Base-by-base conservation (phyloP, 2,888 invertebrate species). In the Tetragnatha montana region DNA sequence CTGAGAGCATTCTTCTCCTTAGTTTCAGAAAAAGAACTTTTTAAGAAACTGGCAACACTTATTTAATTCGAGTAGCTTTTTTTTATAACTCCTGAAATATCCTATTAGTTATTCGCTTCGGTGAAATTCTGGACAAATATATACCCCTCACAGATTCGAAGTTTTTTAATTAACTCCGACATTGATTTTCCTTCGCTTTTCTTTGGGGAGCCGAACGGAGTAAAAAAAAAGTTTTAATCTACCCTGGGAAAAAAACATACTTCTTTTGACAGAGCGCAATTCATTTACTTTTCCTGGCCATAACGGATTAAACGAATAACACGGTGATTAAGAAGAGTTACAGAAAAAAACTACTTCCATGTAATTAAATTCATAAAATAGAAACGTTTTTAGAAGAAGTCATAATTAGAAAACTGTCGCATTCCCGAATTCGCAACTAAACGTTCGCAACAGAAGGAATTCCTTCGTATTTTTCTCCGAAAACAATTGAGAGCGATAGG, bases 351-450 rank as follows among this genome's bases (percentile, higher is more conserved):
- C 60, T 73, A 8, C 60, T 79, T 79, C 79, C 60, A 73, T 71
- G 79, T 86, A 79, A 86, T 86, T 86, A 73, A 86, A 79, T 86
- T 79, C 73, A 8, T 70, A 70, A 71, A 79, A 76, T 76, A 47
- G 19, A 86, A 51, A 22, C 17, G 21, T 79, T 79, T 79, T 79
- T 19, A 71, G 71, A 21, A 10, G 17, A 50, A 50, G 50, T 49
- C 76, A 50, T 49, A 49, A 50, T 50, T n/a, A 21, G 50, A 76
- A 19, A 76, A 76, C 49, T 50, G 50, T 47, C 49, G 50, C 60
- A 10, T 76, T 76, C n/a, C 76, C 49, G 19, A 50, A 19, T 76
- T 76, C 14, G 76, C 17, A 17, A 10, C 60, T 17, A 76, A 76
- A 35, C 74, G 74, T 22, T 35, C 74, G 35, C 14, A 74, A 49